Percentiles rank a stretch among this genome's conserved stretches.
Conservation (phyloP, 2,113 vertebrate species). For the Morone saxatilis region DNA sequence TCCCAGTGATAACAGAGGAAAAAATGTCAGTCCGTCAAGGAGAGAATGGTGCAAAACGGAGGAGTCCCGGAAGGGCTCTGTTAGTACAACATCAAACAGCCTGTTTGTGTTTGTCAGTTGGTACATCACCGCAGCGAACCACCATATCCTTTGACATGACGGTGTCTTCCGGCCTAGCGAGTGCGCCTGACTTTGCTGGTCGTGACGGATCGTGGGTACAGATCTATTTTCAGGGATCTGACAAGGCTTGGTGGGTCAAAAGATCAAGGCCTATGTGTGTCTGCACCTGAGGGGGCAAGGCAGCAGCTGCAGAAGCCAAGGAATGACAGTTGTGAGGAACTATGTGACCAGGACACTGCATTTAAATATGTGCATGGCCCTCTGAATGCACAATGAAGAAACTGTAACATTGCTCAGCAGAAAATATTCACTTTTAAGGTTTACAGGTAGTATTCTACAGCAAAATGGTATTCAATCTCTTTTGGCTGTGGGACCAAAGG, state of each 20-base stretch:
- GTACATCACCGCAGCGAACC: constrained; percentile 18
- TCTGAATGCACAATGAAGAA: constrained; percentile 13
- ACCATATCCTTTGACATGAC: constrained; percentile 12
- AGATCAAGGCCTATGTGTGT: constrained; percentile 32
- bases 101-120: constrained; percentile 58
- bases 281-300: constrained; percentile 38
- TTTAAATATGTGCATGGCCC: constrained; percentile 5
- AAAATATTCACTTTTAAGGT: constrained; percentile 1
- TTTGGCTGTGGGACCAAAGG: background rate
- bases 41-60: constrained; percentile 18
- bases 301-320: constrained; percentile 48
- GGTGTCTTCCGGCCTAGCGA: constrained; percentile 32
- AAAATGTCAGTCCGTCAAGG: constrained; percentile 46
- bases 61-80: constrained; percentile 28
- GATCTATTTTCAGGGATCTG: constrained; percentile 39
- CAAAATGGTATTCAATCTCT: background rate
- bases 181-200: constrained; percentile 16
- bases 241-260: constrained; percentile 38
- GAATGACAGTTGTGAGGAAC: constrained; percentile 15
- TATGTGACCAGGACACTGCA: background rate
- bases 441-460: background rate
- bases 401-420: background rate
- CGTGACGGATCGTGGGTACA: background rate
- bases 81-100: constrained; percentile 44
- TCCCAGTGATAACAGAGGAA: constrained; percentile 29